Base-by-base conservation (phyloP, 2,888 invertebrate genomes). In the Netelia inedita region DNA sequence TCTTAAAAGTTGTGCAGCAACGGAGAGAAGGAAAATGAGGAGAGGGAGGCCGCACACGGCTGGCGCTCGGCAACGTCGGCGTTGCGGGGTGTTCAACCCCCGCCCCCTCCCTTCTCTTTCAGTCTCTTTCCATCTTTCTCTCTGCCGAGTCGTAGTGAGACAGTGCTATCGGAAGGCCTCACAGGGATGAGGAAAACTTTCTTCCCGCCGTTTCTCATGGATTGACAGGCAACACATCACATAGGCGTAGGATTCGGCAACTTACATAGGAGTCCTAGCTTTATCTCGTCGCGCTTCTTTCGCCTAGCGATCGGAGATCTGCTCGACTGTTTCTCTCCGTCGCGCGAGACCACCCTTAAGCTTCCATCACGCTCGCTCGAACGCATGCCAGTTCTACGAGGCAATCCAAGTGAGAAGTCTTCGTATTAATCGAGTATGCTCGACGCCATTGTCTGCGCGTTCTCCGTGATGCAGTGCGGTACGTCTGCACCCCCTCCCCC, bases 221-320 rank as follows among this genome's bases (percentile, higher is more conserved):
- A 92, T 92, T 92, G 92, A 92, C 92, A 90, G 91, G 90, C 91
- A 90, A 92, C 92, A 90, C 90, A 90, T 91, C 91, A 90, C 92
- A 90, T 90, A 91, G 89, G 89, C 90, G 87, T 83, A 86, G 55
- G 74, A 10, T 82, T 82, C 66, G 71, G 82, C 75, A 63, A 57
- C 79, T 81, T 79, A 28, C 50, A 75, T 43, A 63, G 46, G 3
- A 21, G n/a, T 23, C 5, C 50, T 23, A 74, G 75, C 43, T 19
- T 21, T 72, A 72, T 73, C 16, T 66, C 50, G 50, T 11, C 43
- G n/a, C 57, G 57, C 16, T 72, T 69, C 57, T 14, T 46, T 43
- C 63, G 41, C 63, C 57, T 28, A 63, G 57, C 59, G 43, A 21
- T 46, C 28, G 16, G 57, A 35, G 63, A 55, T 74, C 61, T 68